Evolutionary conservation across 2,888 invertebrate genomes (phyloP).

Genomic region (Heliconius erato): DNA sequence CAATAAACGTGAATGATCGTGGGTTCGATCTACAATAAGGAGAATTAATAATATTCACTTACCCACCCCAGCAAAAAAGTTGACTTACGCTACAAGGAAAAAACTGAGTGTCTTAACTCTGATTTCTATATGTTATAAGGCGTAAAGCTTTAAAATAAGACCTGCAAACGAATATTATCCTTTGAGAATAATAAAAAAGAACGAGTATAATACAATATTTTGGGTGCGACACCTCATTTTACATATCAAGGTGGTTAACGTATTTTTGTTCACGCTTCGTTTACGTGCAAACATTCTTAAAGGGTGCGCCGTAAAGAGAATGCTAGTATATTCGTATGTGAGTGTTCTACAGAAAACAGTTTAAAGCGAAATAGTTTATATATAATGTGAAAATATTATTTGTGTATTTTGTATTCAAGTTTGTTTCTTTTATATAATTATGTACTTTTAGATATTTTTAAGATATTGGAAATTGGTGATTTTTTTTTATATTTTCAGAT

Average conservation of each 20-base stretch:
- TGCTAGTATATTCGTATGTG: conserved; percentile 24
- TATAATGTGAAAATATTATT: background rate
- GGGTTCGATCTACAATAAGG: too few relatives aligned
- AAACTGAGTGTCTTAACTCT: too few relatives aligned
- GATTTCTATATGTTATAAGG: too few relatives aligned
- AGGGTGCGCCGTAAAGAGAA: conserved; percentile 36
- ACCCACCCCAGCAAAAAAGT: too few relatives aligned
- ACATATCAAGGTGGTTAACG: conserved; percentile 38
- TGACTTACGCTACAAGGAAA: too few relatives aligned
- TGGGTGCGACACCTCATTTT: conserved; percentile 32
- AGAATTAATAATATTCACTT: too few relatives aligned
- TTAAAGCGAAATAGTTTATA: background rate
- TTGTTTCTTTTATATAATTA: background rate
- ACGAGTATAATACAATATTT: conserved; percentile 30
- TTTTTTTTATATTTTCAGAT: background rate
- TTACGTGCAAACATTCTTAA: conserved; percentile 41
- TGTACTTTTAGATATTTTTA: background rate
- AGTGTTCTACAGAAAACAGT: conserved; percentile 21
- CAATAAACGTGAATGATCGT: too few relatives aligned
- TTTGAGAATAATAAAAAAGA: conserved; percentile 4
- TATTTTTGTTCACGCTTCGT: conserved; percentile 38
- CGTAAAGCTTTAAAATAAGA: background rate
- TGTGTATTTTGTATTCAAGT: background rate
- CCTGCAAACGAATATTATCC: background rate
- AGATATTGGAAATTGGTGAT: background rate